Base-by-base conservation (phyloP, 1,140 invertebrate genomes). In the Psix sp. region DNA sequence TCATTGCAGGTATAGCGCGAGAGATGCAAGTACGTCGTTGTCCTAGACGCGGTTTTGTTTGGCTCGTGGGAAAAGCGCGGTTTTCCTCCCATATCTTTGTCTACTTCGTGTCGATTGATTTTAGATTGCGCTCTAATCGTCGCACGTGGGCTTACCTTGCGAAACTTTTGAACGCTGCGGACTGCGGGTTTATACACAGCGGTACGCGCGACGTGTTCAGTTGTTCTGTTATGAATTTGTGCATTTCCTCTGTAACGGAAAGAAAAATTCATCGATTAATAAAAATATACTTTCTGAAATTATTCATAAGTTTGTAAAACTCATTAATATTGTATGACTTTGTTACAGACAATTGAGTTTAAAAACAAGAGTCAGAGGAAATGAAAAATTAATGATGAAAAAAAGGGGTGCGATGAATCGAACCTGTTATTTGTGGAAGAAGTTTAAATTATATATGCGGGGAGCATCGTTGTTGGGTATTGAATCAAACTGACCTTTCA, bases 81-180 rank as follows among this genome's bases (percentile, higher is more conserved):
- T 52, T 74, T 60, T 66, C 51, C 33, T 59, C 33, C 52, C 42
- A 40, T 49, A 66, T 65, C 56, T 56, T 62, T 63, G 49, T 74
- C 54, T 54, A 43, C 56, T 56, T 20, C 39, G 59, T 57, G 52
- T 48, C 62, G 63, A 67, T 76, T 31, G 56, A 67, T 59, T 7
- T 33, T 57, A 43, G 40, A 36, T 45, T 33, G 42, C 54, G 40
- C 54, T 49, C 26, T 60, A 74, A 48, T 76, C 15, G 60, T 42
- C 63, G 62, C 48, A 59, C 68, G 52, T 49, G 51, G 38, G 39
- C 75, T 96, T 94, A 98, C 96, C 96, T 98, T 90, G 96, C 95
- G 92, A 99, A 99, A 90, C 95, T 98, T 90, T 98, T 99, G 90
- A 98, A 99, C 84, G 97, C 96, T 82, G 97, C 96, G 77, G 97